Evolutionary conservation across 2,888 invertebrate species (phyloP).

Genomic region (Escarpia spicata): DNA sequence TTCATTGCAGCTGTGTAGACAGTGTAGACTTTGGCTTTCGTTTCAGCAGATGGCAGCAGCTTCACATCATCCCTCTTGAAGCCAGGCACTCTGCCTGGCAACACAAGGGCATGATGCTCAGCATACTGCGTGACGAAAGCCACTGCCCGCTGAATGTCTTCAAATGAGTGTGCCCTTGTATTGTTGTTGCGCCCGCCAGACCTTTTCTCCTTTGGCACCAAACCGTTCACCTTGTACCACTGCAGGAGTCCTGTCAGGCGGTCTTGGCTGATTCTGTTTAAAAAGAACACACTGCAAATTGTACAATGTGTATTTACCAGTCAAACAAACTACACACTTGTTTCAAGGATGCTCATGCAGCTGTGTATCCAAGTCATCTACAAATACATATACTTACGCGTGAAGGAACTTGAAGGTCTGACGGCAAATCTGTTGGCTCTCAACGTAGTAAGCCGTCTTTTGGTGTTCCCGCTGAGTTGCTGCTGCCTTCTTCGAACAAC

Average conservation of each 20-base stretch:
- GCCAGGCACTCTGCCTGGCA: slow-evolving; percentile 30
- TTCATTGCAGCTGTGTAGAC: background rate
- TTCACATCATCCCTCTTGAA: slow-evolving; percentile 26
- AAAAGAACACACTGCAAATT: background rate
- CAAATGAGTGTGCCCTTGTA: background rate
- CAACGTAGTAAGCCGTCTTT: background rate
- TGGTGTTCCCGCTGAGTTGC: too few relatives aligned
- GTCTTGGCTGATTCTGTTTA: slow-evolving; percentile 19
- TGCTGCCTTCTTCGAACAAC: background rate
- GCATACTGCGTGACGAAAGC: slow-evolving; percentile 29
- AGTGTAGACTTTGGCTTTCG: slow-evolving; percentile 14
- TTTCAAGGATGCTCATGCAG: background rate
- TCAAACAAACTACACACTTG: background rate
- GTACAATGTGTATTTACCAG: background rate
- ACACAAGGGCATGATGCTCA: slow-evolving; percentile 17
- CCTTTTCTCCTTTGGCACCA: slow-evolving; percentile 19
- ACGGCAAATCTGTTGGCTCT: background rate
- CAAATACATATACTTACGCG: background rate
- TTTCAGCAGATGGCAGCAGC: slow-evolving; percentile 26
- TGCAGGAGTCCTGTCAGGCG: background rate
- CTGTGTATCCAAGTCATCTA: background rate
- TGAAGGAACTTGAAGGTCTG: slow-evolving; percentile 21
- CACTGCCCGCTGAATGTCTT: slow-evolving; percentile 14
- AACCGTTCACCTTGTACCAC: background rate
- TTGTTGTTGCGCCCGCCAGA: background rate